phyloP scores from a whole-genome alignment of 2,113 vertebrate genomes.

The Rhegmatorhina hoffmannsi region DNA sequence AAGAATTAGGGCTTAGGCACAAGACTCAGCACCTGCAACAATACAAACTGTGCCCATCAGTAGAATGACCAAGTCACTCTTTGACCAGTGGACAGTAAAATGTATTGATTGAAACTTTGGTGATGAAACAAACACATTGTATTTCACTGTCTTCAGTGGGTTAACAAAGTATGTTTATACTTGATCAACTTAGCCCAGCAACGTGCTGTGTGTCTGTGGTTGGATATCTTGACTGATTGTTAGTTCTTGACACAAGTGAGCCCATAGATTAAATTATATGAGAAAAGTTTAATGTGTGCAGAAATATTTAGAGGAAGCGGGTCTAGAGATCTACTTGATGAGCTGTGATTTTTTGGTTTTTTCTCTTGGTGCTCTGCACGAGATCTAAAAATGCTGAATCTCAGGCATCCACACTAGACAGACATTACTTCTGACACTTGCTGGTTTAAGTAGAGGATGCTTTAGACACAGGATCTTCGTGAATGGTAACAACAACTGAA shows the following conservation, averaged over 20 bases:
- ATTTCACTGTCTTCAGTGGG: neutral
- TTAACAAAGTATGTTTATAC: neutral
- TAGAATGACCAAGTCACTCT: neutral
- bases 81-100: neutral
- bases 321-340: neutral
- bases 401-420: neutral
- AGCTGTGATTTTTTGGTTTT: neutral
- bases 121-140: neutral
- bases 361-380: neutral
- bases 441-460: constrained; percentile 68
- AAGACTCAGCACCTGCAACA: neutral
- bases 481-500: neutral
- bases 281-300: neutral
- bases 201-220: neutral
- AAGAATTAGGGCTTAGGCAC: neutral
- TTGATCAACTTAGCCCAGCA: neutral
- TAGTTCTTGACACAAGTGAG: neutral
- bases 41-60: neutral
- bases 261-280: neutral
- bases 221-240: neutral
- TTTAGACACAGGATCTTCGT: neutral
- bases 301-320: neutral
- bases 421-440: neutral
- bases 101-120: neutral
- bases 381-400: neutral